phyloP scores from a whole-genome alignment of 2,888 invertebrate species.

The Ceramica pisi region DNA sequence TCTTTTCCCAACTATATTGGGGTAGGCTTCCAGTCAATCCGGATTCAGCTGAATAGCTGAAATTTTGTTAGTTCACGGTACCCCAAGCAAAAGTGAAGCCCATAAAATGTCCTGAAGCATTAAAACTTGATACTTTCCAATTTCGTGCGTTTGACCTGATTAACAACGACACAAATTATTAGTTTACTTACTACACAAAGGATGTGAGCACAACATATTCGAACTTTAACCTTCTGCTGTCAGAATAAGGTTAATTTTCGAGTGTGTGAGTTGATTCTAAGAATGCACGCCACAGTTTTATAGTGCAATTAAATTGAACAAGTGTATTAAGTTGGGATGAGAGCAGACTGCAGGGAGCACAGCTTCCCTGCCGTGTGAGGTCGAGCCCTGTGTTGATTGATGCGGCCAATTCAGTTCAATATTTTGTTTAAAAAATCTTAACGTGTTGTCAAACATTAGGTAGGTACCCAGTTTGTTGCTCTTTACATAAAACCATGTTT shows the following conservation, averaged over 20 bases:
- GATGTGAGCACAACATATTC: conserved; percentile 28
- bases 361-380: conserved; percentile 26
- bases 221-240: conserved; percentile 8
- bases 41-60: too few relatives aligned
- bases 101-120: conserved; percentile 60
- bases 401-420: neutral
- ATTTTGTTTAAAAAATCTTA: neutral
- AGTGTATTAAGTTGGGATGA: conserved; percentile 69
- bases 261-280: conserved; percentile 9
- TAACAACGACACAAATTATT: conserved; percentile 69
- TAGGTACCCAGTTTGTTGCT: neutral
- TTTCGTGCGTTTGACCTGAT: conserved; percentile 75
- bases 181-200: conserved; percentile 70
- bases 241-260: conserved; percentile 30
- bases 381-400: conserved; percentile 16
- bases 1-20: too few relatives aligned
- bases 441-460: neutral
- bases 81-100: conserved; percentile 57
- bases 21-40: too few relatives aligned
- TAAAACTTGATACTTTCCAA: conserved; percentile 68
- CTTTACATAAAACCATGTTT: too few relatives aligned
- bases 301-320: conserved; percentile 73
- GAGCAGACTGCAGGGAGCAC: conserved; percentile 65
- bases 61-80: conserved; percentile 52
- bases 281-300: conserved; percentile 68